Percentiles rank a stretch among this genome's conserved stretches.
phyloP scores from a whole-genome alignment of 1,140 invertebrate species.

The Drosophila pandora region DNA sequence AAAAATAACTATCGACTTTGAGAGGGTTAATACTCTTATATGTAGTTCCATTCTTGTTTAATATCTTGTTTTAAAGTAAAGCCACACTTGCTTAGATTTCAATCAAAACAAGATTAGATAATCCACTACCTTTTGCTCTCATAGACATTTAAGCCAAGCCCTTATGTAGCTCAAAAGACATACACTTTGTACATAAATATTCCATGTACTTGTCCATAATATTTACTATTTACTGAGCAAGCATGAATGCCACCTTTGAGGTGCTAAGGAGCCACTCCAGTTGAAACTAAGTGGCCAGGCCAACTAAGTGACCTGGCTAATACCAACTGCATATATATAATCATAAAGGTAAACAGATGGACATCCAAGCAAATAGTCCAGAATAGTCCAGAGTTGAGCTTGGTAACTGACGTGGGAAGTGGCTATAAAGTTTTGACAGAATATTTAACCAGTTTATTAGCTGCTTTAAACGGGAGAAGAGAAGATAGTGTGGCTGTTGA shows the following conservation, averaged over 20 bases:
- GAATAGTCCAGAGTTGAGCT: background rate
- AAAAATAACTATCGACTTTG: background rate
- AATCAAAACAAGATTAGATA: background rate
- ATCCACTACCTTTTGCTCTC: background rate
- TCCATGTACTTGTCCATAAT: slow-evolving; percentile 23
- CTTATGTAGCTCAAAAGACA: background rate
- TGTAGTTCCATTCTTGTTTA: too few relatives aligned
- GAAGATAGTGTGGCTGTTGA: background rate
- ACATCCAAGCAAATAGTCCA: slow-evolving; percentile 27
- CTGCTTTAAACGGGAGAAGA: background rate
- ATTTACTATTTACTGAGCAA: slow-evolving; percentile 37
- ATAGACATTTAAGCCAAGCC: slow-evolving; percentile 10
- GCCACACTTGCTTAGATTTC: background rate
- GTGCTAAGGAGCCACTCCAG: slow-evolving; percentile 44
- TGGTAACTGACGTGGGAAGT: slow-evolving; percentile 15
- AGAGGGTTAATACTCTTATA: background rate
- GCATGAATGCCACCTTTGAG: slow-evolving; percentile 33
- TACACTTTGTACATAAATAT: background rate
- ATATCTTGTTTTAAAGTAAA: too few relatives aligned
- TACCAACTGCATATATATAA: slow-evolving; percentile 42
- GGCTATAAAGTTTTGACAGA: slow-evolving; percentile 4
- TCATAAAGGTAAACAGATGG: slow-evolving; percentile 39
- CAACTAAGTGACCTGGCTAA: slow-evolving; percentile 32
- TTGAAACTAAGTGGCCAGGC: slow-evolving; percentile 25
- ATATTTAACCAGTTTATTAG: slow-evolving; percentile 3